Conservation (phyloP, 2,113 vertebrate genomes). For the Anhinga rufa region DNA sequence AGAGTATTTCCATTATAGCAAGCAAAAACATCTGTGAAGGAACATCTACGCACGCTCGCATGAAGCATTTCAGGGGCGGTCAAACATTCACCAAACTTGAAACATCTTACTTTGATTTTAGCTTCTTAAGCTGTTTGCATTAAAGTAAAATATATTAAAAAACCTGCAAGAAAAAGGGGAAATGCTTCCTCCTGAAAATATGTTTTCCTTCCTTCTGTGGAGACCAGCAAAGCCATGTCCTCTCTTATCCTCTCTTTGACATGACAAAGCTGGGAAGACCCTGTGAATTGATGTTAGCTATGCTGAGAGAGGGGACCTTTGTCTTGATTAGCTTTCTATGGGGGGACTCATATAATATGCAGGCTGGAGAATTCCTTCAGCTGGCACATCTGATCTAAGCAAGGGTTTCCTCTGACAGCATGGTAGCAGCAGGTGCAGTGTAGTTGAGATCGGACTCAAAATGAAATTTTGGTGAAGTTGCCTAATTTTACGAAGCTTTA, state of each 20-base stretch:
- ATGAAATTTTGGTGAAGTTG: not conserved
- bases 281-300: not conserved
- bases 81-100: not conserved
- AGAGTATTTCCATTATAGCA: not conserved
- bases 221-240: not conserved
- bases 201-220: not conserved
- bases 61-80: not conserved
- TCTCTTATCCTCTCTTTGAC: not conserved
- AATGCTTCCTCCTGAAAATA: not conserved
- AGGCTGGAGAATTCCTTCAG: not conserved
- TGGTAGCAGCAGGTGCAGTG: not conserved
- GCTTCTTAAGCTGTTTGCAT: not conserved
- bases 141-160: not conserved
- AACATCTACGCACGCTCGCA: fast-evolving
- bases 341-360: not conserved
- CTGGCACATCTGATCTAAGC: not conserved
- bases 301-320: not conserved
- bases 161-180: not conserved
- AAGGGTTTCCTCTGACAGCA: not conserved
- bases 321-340: not conserved
- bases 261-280: not conserved
- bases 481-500: not conserved
- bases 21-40: not conserved
- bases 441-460: fast-evolving
- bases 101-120: not conserved